phyloP scores from a whole-genome alignment of 2,888 invertebrate species.

The Phorcus lineatus region DNA sequence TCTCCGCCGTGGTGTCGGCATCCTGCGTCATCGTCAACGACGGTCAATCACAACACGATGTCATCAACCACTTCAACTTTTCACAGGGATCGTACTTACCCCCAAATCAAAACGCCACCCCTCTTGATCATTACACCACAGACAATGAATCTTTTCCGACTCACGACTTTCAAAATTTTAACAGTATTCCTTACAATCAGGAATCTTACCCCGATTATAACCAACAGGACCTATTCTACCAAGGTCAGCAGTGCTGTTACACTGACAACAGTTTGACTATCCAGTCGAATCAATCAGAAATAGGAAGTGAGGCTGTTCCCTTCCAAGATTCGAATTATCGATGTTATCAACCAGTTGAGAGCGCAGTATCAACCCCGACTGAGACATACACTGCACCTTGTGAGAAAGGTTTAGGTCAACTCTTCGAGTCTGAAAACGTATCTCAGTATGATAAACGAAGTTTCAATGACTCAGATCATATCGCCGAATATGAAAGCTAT shows the following conservation, averaged over 20 bases:
- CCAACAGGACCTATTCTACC: background rate
- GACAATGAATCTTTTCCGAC: too few relatives aligned
- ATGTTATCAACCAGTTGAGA: too few relatives aligned
- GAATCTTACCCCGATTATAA: too few relatives aligned
- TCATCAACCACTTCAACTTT: background rate
- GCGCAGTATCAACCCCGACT: too few relatives aligned
- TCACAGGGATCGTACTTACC: too few relatives aligned
- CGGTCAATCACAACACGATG: background rate
- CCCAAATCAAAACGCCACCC: constrained; percentile 4
- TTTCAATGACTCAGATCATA: background rate
- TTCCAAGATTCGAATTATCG: too few relatives aligned
- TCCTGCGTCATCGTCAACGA: constrained; percentile 42
- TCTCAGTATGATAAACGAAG: too few relatives aligned
- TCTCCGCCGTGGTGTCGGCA: constrained; percentile 42
- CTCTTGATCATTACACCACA: background rate
- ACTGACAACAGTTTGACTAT: background rate
- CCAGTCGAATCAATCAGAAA: background rate
- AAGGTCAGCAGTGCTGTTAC: background rate
- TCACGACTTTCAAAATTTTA: too few relatives aligned
- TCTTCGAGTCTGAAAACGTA: too few relatives aligned
- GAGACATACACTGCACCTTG: too few relatives aligned
- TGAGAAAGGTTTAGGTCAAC: too few relatives aligned
- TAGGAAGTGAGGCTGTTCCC: too few relatives aligned
- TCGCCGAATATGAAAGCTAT: background rate
- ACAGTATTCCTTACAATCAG: background rate